phyloP scores from a whole-genome alignment of 2,888 invertebrate genomes.

The Dynastes tityus region DNA sequence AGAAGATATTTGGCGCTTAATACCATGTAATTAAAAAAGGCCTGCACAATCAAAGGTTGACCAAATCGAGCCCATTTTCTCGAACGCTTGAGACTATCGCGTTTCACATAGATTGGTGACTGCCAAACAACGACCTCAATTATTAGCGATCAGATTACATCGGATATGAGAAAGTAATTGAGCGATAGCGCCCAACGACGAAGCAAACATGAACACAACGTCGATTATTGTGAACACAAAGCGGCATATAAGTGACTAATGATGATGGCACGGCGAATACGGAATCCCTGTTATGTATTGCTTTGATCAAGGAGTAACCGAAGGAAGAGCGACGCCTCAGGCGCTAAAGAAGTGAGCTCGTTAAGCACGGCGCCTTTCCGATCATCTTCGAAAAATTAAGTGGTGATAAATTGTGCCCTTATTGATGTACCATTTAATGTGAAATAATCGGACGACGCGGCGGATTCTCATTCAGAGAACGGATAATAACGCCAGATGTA shows the following conservation, averaged over 20 bases:
- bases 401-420: conserved; percentile 46
- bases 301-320: conserved; percentile 32
- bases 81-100: neutral
- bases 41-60: neutral
- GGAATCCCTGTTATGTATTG: conserved; percentile 36
- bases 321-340: conserved; percentile 24
- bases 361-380: conserved; percentile 34
- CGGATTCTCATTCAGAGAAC: neutral
- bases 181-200: conserved; percentile 15
- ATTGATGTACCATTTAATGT: conserved; percentile 43
- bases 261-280: conserved; percentile 25
- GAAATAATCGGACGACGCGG: conserved; percentile 11
- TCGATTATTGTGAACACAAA: conserved; percentile 29
- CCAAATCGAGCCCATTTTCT: neutral
- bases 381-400: conserved; percentile 38
- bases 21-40: too few species aligned
- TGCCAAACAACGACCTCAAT: neutral
- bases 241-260: conserved; percentile 38
- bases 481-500: conserved; percentile 2
- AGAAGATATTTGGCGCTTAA: too few species aligned
- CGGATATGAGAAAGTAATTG: conserved; percentile 40
- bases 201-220: conserved; percentile 16
- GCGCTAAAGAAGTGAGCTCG: conserved; percentile 23
- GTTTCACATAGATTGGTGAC: neutral
- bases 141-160: conserved; percentile 34